phyloP scores from a whole-genome alignment of 2,113 vertebrate species.

The Microtus oregoni region DNA sequence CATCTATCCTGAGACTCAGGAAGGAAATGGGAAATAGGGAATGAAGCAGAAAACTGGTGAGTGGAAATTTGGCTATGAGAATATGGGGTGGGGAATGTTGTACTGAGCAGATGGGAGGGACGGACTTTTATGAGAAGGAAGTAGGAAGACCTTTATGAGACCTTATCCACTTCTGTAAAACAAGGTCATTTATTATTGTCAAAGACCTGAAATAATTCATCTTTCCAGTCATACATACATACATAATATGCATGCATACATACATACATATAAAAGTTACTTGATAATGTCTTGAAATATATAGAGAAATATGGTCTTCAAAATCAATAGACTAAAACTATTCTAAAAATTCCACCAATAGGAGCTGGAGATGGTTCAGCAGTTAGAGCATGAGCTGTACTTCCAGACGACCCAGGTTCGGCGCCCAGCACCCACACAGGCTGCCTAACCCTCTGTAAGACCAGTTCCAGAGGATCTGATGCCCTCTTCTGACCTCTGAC shows the following conservation, averaged over 20 bases:
- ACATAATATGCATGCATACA: too few species aligned
- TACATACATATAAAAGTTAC: neutral
- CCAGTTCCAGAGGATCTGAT: neutral
- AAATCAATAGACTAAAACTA: slow-evolving; percentile 39
- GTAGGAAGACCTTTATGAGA: neutral
- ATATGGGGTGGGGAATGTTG: neutral
- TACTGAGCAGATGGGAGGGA: too few species aligned
- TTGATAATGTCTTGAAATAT: slow-evolving; percentile 29
- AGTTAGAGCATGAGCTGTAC: neutral
- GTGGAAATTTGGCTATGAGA: neutral
- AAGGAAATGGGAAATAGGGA: neutral
- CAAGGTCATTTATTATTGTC: neutral
- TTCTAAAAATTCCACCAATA: neutral
- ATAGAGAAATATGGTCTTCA: slow-evolving; percentile 23
- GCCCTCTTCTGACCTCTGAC: neutral
- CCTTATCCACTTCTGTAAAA: neutral
- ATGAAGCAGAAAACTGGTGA: neutral
- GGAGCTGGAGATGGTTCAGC: neutral
- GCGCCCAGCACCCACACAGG: neutral
- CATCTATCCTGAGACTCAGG: neutral
- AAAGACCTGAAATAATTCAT: neutral
- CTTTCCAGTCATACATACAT: neutral
- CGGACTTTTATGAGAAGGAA: too few species aligned
- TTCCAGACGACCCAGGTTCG: neutral
- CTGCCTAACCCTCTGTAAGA: too few species aligned